phyloP scores from a whole-genome alignment of 35 echinoderm and acorn worm genomes.

The Chiridota heheva region DNA sequence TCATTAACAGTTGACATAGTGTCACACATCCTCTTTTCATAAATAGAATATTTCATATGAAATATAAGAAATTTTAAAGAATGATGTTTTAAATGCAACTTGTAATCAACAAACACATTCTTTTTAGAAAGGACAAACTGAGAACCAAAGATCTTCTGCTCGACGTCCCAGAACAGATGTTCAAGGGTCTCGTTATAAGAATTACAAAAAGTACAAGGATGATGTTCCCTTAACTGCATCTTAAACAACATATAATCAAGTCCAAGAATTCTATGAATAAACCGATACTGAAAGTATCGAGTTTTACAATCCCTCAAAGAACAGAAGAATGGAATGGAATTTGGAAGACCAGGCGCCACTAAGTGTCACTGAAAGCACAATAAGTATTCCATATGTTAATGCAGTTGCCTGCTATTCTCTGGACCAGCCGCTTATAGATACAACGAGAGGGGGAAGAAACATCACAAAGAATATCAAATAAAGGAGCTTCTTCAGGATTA shows the following conservation, averaged over 20 bases:
- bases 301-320: not conserved
- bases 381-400: not conserved
- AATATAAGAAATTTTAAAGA: constrained; percentile 11
- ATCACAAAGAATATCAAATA: not conserved
- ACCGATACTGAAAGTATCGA: constrained; percentile 17
- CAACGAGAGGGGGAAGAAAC: not conserved
- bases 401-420: not conserved
- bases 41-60: constrained; percentile 5
- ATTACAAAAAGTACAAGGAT: not conserved
- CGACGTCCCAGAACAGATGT: not conserved
- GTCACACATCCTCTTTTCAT: not conserved
- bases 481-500: not conserved
- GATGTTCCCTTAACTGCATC: not conserved
- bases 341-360: not conserved
- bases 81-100: not conserved
- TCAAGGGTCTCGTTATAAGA: not conserved
- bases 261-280: constrained; percentile 10
- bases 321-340: not conserved
- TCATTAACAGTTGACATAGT: not conserved
- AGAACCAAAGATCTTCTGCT: not conserved
- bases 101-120: not conserved
- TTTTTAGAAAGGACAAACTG: constrained; percentile 6
- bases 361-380: constrained; percentile 2
- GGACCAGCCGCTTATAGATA: not conserved
- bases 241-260: not conserved